Evolutionary conservation across 2,888 invertebrate species (phyloP).

Genomic region (Nasonia oneida): DNA sequence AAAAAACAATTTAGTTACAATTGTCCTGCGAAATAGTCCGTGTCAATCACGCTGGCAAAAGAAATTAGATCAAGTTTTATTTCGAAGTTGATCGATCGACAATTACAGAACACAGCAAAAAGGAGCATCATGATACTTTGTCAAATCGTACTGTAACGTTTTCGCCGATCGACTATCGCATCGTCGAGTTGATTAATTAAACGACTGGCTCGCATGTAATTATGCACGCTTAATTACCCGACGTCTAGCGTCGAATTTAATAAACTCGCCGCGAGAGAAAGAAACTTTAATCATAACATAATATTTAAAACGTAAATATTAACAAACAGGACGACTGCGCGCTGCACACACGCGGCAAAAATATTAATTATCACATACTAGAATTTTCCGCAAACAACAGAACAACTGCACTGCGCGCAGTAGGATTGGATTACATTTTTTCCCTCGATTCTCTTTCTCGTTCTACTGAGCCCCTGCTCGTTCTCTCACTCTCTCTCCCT

Average conservation of each 20-base stretch:
- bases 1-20: background rate
- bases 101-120: slow-evolving; percentile 26
- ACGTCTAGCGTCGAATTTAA: background rate
- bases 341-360: background rate
- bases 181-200: background rate
- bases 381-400: background rate
- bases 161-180: too few relatives aligned
- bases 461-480: background rate
- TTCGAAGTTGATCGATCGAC: slow-evolving; percentile 18
- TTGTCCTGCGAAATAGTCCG: background rate
- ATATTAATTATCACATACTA: background rate
- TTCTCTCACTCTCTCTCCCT: background rate
- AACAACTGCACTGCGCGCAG: too few relatives aligned
- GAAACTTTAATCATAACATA: background rate
- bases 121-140: too few relatives aligned
- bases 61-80: background rate
- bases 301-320: background rate
- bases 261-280: background rate
- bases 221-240: background rate
- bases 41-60: slow-evolving; percentile 19
- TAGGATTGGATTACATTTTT: too few relatives aligned
- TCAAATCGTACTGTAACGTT: too few relatives aligned
- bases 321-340: background rate
- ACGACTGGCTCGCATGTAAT: background rate
- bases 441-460: too few relatives aligned